Base-by-base conservation (phyloP, 2,888 invertebrate genomes). In the Eupithecia vulgata region DNA sequence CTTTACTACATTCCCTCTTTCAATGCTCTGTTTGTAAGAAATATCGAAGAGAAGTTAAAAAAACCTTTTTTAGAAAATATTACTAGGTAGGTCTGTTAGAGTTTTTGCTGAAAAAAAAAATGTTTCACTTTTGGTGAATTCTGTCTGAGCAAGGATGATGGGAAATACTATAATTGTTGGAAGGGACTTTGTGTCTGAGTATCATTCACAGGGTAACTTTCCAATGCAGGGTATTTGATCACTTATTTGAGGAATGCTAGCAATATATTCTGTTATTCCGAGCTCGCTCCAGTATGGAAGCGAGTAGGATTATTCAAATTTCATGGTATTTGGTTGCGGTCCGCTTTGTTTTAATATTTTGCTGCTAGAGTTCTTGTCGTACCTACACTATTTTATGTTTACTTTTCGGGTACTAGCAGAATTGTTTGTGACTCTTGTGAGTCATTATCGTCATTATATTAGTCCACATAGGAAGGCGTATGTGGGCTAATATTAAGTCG, bases 271-370 rank as follows among this genome's bases (percentile, higher is more conserved):
- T 78, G 82, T 81, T 83, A 82, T 84, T 83, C 81, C 75, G 77
- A 79, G 74, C 80, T 76, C 76, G 70, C 78, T 81, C 79, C 74
- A 67, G 76, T 76, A 75, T 78, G 76, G 75, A 79, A 79, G 73
- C 74, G 48, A 67, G 71, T 70, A 65, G 66, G 83, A 86, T 88
- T 90, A 90, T 90, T 89, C 84, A 90, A 89, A 90, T 90, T 86
- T 85, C 84, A 87, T 83, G 85, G 84, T 85, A 84, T 85, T 86
- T 82, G 80, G 81, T 76, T 77, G 76, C 66, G 71, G 81, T 78
- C 82, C 64, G 70, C 80, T 79, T 80, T 81, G 82, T 86, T 86
- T 86, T 85, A 87, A 87, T 87, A 82, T 81, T 76, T 21, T 70
- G 64, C 65, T 68, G 72, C 73, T 75, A 61, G 70, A 72, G 71